phyloP scores from a whole-genome alignment of 2,888 invertebrate genomes.

The Idaea dimidiata region DNA sequence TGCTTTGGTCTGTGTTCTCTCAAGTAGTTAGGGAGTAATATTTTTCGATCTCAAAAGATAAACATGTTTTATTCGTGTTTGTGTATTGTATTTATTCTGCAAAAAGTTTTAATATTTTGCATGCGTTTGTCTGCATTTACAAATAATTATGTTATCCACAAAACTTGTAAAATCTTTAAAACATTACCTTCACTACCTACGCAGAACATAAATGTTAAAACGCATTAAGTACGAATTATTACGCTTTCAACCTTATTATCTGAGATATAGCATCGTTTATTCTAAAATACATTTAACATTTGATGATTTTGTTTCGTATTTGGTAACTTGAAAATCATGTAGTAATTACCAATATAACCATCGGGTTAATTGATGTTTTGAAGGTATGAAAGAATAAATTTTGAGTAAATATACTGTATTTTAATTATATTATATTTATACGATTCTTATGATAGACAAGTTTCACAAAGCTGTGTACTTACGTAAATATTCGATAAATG shows the following conservation, averaged over 20 bases:
- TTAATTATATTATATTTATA: too few species aligned
- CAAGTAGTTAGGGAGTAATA: too few species aligned
- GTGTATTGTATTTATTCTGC: too few species aligned
- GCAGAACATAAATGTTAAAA: not conserved
- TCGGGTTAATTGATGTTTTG: constrained; percentile 1
- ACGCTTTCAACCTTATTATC: not conserved
- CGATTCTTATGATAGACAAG: too few species aligned
- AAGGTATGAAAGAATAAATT: not conserved
- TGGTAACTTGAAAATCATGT: not conserved
- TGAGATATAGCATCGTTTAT: not conserved
- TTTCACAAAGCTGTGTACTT: too few species aligned
- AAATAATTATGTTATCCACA: not conserved
- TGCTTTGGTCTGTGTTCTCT: too few species aligned
- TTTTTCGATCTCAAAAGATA: not conserved
- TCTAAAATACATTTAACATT: not conserved
- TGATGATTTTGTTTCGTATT: constrained; percentile 3
- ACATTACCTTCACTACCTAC: not conserved
- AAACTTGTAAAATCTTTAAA: constrained; percentile 1
- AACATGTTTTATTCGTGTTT: not conserved
- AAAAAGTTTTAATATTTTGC: not conserved
- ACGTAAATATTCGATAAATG: too few species aligned
- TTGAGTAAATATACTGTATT: not conserved
- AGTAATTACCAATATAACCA: not conserved
- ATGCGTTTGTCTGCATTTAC: not conserved
- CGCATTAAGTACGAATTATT: not conserved